Base-by-base conservation (phyloP, 92 coral and sea anemone genomes). In the Anthopleura xanthogrammica region DNA sequence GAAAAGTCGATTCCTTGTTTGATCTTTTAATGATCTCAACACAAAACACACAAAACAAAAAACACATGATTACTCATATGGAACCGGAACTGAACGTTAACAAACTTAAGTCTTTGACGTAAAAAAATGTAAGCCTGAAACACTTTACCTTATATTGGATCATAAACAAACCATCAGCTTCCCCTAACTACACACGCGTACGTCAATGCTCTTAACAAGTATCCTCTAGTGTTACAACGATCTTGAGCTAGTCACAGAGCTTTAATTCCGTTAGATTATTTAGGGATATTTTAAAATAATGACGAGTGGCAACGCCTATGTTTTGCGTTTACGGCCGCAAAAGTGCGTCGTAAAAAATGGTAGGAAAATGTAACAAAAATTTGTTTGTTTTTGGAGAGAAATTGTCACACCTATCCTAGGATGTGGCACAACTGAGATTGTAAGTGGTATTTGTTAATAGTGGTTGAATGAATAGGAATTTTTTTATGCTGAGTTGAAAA, bases 121-220 rank as follows among this genome's bases (percentile, higher is more conserved):
- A 20, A 11, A 9, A 20, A 20, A 3, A 8, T 20, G 1, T 5
- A 20, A 62, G 14, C 36, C 39, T 36, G 3, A 23, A 20, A 62
- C 39, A 62, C 12, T 9, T 62, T 62, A 62, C 70, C 70, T 62
- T 62, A 62, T 62, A 62, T 62, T 62, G 70, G 70, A 62, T 62
- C 4, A 20, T 54, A 54, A 54, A 54, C 58, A 54, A 54, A 54
- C 16, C 14, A 54, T 2, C 58, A 54, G 58, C 58, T 11, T 54
- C 16, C 16, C 16, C 58, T 14, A n/a, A 4, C 0, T 62, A 54
- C n/a, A 20, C 36, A 4, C 19, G 19, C 36, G 11, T 7, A n/a
- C 70, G 70, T 62, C 70, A 62, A 9, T 62, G 39, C 24, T 62
- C 70, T 62, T 11, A 1, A 62, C 9, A 20, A 62, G 8, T 17